phyloP scores from a whole-genome alignment of 2,888 invertebrate genomes.

The Metacarcinus magister region DNA sequence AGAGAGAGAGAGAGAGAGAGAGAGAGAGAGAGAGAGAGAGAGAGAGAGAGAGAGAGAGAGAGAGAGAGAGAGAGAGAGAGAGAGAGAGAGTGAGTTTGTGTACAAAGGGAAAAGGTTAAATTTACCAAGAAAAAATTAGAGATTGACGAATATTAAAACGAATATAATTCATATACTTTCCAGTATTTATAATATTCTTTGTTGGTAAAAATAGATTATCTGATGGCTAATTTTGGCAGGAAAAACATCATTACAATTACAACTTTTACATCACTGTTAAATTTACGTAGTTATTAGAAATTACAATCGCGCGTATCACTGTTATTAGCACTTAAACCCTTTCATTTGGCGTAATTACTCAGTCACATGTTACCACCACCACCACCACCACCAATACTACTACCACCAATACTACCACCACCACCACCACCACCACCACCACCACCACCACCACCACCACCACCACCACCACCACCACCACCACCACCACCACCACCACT shows the following conservation, averaged over 20 bases:
- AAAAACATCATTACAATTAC: background rate
- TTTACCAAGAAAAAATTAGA: background rate
- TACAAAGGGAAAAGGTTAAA: background rate
- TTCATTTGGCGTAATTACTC: background rate
- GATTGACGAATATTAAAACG: background rate
- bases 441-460: background rate
- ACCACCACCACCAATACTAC: background rate
- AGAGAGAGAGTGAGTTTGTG: background rate
- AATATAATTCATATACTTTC: background rate
- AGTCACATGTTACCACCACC: background rate
- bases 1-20: constrained; percentile 47
- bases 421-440: background rate
- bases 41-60: constrained; percentile 41
- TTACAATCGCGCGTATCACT: background rate
- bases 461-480: background rate
- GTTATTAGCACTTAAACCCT: background rate
- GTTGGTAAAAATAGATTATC: background rate
- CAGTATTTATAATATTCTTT: background rate
- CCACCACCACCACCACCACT: background rate
- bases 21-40: constrained; percentile 47
- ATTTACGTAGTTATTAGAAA: background rate
- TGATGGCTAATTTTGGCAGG: background rate
- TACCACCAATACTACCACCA: background rate
- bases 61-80: background rate
- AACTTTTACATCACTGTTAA: background rate